phyloP scores from a whole-genome alignment of 2,888 invertebrate genomes.

The Flexamia atlantica region DNA sequence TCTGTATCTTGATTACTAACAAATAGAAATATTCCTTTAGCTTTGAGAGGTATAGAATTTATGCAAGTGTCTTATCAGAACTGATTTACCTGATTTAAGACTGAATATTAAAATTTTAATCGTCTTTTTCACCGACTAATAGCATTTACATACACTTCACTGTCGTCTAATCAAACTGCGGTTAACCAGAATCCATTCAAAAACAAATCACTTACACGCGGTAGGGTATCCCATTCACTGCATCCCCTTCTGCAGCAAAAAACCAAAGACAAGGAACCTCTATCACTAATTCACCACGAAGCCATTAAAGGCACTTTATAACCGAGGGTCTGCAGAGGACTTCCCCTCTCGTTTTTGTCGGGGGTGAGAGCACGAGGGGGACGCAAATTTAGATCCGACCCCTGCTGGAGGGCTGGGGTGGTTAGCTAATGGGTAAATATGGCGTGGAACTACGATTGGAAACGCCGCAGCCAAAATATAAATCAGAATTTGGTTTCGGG shows the following conservation, averaged over 20 bases:
- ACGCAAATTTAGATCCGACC: constrained; percentile 40
- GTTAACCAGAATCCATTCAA: background rate
- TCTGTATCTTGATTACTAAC: too few relatives aligned
- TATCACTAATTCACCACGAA: constrained; percentile 56
- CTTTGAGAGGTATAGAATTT: too few relatives aligned
- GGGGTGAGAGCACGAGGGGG: background rate
- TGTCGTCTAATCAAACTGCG: too few relatives aligned
- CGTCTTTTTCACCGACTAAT: too few relatives aligned
- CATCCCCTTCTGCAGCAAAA: constrained; percentile 15
- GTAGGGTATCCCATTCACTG: constrained; percentile 20
- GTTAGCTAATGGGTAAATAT: constrained; percentile 60
- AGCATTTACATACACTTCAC: too few relatives aligned
- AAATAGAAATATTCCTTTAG: too few relatives aligned
- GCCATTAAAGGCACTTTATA: constrained; percentile 56
- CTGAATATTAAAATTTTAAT: too few relatives aligned
- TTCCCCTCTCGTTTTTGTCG: constrained; percentile 55
- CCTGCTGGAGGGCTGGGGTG: constrained; percentile 41
- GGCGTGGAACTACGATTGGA: constrained; percentile 55
- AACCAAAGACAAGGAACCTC: constrained; percentile 40
- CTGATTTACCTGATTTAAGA: too few relatives aligned
- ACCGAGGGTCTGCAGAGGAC: constrained; percentile 51
- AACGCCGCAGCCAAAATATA: constrained; percentile 55
- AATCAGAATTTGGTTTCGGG: constrained; percentile 56
- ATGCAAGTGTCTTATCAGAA: too few relatives aligned
- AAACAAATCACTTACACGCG: constrained; percentile 27